Evolutionary conservation across 1,140 invertebrate genomes (phyloP), one percentile per base, ranked within the genome.

Genomic region (Achatina immaculata): DNA sequence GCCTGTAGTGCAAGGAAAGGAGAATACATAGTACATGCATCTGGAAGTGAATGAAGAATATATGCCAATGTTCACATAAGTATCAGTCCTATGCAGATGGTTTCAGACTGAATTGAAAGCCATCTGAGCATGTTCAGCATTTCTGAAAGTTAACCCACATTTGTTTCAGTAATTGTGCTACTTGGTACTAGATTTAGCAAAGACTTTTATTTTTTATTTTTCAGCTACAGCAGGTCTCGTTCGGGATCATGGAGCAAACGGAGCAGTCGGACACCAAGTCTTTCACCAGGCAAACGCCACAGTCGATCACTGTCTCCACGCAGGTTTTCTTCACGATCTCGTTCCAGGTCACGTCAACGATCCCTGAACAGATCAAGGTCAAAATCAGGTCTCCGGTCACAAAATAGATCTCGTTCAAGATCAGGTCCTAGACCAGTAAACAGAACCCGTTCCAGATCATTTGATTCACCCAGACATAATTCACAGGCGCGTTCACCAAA

Each of bases 181-280:
- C n/a, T n/a, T n/a, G n/a, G n/a, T n/a, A n/a, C n/a, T n/a, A n/a
- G n/a, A n/a, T n/a, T n/a, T n/a, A n/a, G n/a, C n/a, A n/a, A n/a
- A n/a, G n/a, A n/a, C n/a, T n/a, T n/a, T n/a, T n/a, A n/a, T 77
- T 65, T 77, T 76, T 77, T n/a, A 42, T n/a, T 40, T 72, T 7
- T n/a, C 62, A 78, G 76, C 36, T 62, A 62, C 42, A 11, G 62
- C 7, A 78, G 76, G 43, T 78, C 76, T 11, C 58, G 76, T 42
- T 78, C 76, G 3, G n/a, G 40, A 34, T 66, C 58, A 31, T 78
- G 76, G 76, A 66, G 65, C n/a, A 78, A 48, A 24, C 76, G 43
- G 36, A 28, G 21, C 58, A 78, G 58, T 66, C 3, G 76, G 40
- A 28, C 42, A 21, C 65, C 45, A 24, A 78, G 76, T 28, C 4